A percentile compares a stretch with the other conserved stretches of the same genome.
Conservation (phyloP, 1,140 invertebrate species). For the Harpegnathos saltator region DNA sequence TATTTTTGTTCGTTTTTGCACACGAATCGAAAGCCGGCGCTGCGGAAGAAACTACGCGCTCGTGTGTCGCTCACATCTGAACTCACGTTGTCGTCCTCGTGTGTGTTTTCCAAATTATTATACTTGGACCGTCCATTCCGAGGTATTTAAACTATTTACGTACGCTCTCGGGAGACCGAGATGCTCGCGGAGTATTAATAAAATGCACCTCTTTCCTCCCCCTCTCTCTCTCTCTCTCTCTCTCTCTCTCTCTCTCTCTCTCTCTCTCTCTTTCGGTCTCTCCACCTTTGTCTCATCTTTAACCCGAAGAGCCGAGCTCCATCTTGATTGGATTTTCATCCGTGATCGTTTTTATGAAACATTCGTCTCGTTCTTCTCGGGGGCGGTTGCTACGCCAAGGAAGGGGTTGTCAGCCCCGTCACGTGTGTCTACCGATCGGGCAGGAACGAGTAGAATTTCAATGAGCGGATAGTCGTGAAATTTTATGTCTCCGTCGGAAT, state of each 20-base stretch:
- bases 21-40: no score
- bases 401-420: slow-evolving; percentile 46
- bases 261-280: neutral
- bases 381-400: slow-evolving; percentile 32
- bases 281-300: neutral
- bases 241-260: neutral
- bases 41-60: no score
- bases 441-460: slow-evolving; percentile 58
- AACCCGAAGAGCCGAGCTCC: neutral
- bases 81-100: no score
- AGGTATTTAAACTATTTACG: slow-evolving; percentile 4
- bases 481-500: slow-evolving; percentile 60
- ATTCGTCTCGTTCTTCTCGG: slow-evolving; percentile 49
- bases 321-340: slow-evolving; percentile 58
- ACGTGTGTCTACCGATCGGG: slow-evolving; percentile 56
- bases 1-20: neutral
- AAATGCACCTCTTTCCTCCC: neutral
- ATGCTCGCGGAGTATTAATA: slow-evolving; percentile 11
- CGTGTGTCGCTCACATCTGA: no score
- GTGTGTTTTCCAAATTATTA: neutral
- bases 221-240: neutral
- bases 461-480: slow-evolving; percentile 56
- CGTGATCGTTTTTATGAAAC: slow-evolving; percentile 57
- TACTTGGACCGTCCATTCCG: neutral
- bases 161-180: neutral